These are phyloP conservation scores for Neocloeon triangulifer DNA, from an alignment of 1,140 invertebrate genomes.

Conservation along the genomic window DNA sequence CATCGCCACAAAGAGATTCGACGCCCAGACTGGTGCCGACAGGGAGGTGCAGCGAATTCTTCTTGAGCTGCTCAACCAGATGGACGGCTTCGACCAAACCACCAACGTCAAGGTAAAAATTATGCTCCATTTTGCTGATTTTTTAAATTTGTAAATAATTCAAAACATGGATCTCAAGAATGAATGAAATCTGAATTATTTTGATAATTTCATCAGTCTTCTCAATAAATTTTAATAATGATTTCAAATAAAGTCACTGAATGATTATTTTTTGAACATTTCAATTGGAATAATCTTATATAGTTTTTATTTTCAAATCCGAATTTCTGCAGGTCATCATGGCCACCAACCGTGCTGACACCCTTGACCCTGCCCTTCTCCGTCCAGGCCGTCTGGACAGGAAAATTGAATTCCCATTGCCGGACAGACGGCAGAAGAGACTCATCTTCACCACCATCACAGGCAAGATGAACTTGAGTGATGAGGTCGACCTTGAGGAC, in stretches of 20 bases:
- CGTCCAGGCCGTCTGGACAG: constrained; percentile 92
- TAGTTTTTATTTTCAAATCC: too few relatives aligned
- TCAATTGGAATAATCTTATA: too few relatives aligned
- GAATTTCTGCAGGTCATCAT: constrained; percentile 75
- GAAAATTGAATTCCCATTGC: constrained; percentile 97
- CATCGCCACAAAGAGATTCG: constrained; percentile 95
- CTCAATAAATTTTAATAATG: too few relatives aligned
- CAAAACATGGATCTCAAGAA: constrained; percentile 1
- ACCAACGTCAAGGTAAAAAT: constrained; percentile 85
- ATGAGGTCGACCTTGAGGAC: constrained; percentile 98
- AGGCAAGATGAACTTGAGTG: constrained; percentile 96
- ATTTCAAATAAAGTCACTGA: background rate
- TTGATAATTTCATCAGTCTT: too few relatives aligned
- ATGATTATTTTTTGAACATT: background rate
- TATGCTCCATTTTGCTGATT: constrained; percentile 3
- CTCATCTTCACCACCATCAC: constrained; percentile 97
- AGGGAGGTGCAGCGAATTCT: constrained; percentile 97
- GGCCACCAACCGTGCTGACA: constrained; percentile 98
- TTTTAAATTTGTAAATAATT: background rate
- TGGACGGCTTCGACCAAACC: constrained; percentile 99
- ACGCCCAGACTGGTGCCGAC: constrained; percentile 97
- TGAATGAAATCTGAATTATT: too few relatives aligned
- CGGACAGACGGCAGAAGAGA: constrained; percentile 93
- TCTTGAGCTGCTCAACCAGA: constrained; percentile 93
- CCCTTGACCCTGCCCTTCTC: constrained; percentile 89